Evolutionary conservation across 1,140 invertebrate species (phyloP).

Genomic region (Brevipalpus yothersi): DNA sequence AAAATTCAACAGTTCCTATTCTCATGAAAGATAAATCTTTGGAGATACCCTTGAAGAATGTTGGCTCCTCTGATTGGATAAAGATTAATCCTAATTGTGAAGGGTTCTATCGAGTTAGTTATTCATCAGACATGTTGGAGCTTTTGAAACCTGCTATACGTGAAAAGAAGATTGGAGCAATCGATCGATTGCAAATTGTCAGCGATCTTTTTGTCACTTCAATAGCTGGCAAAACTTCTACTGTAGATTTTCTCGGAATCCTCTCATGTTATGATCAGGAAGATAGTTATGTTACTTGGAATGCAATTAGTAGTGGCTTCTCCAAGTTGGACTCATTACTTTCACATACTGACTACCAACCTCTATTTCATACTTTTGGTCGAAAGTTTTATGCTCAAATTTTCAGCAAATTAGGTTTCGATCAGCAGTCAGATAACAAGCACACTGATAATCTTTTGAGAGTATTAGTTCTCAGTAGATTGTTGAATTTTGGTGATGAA

Average conservation of each 20-base stretch:
- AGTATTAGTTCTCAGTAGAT: conserved; percentile 47
- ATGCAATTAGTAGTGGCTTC: conserved; percentile 47
- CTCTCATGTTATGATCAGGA: conserved; percentile 54
- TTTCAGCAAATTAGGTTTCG: conserved; percentile 42
- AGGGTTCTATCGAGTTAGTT: conserved; percentile 44
- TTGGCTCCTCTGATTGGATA: conserved; percentile 1
- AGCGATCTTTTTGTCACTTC: conserved; percentile 41
- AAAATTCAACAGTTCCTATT: conserved; percentile 19
- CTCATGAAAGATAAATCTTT: conserved; percentile 32
- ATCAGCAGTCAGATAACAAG: conserved; percentile 19
- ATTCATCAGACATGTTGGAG: conserved; percentile 48
- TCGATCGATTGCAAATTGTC: conserved; percentile 68
- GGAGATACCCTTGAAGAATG: conserved; percentile 17
- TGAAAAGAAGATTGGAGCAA: conserved; percentile 45
- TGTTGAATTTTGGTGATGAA: conserved; percentile 53
- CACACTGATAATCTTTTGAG: conserved; percentile 61
- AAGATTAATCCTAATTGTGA: conserved; percentile 23
- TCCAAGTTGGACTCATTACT: conserved; percentile 40
- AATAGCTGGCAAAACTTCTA: conserved; percentile 50
- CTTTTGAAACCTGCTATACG: conserved; percentile 50
- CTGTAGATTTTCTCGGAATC: conserved; percentile 44
- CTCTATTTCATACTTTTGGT: conserved; percentile 44
- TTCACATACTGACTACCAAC: conserved; percentile 42
- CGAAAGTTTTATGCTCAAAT: conserved; percentile 39
- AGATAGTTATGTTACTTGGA: conserved; percentile 76